Conservation (phyloP, 2,113 vertebrate genomes). For the Pedetes capensis region DNA sequence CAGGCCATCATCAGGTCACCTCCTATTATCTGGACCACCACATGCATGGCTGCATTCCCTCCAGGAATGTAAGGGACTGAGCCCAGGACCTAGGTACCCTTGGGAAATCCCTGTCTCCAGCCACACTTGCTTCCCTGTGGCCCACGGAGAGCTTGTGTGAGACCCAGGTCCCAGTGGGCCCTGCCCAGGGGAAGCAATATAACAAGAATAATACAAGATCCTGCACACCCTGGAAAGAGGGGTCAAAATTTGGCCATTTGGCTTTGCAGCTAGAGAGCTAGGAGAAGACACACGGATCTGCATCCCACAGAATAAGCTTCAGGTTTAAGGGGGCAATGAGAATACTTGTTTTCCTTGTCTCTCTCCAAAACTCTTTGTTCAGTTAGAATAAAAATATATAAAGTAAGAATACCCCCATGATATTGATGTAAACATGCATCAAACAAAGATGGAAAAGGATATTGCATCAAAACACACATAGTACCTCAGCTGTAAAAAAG, state of each 20-base stretch:
- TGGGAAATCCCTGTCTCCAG: background rate
- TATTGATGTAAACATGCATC: background rate
- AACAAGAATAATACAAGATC: background rate
- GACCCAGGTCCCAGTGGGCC: background rate
- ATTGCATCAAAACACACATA: background rate
- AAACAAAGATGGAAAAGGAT: background rate
- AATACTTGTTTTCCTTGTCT: background rate
- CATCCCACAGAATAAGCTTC: background rate
- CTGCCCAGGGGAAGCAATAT: background rate
- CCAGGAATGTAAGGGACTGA: background rate
- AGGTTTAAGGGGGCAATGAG: background rate
- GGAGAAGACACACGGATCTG: background rate
- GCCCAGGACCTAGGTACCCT: background rate
- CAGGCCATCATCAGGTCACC: too few relatives aligned
- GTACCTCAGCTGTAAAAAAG: background rate
- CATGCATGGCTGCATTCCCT: rapidly evolving
- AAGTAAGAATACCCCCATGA: background rate
- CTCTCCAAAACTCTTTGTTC: background rate
- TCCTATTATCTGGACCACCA: background rate
- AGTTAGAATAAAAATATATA: slow-evolving; percentile 13
- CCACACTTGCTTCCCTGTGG: background rate
- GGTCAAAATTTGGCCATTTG: background rate
- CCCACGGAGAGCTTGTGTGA: background rate
- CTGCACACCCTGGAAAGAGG: background rate
- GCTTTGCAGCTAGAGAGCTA: background rate